These are phyloP conservation scores for Neolamprologus tretocephalus DNA, from an alignment of 2,113 vertebrate genomes.

Conservation along the genomic window DNA sequence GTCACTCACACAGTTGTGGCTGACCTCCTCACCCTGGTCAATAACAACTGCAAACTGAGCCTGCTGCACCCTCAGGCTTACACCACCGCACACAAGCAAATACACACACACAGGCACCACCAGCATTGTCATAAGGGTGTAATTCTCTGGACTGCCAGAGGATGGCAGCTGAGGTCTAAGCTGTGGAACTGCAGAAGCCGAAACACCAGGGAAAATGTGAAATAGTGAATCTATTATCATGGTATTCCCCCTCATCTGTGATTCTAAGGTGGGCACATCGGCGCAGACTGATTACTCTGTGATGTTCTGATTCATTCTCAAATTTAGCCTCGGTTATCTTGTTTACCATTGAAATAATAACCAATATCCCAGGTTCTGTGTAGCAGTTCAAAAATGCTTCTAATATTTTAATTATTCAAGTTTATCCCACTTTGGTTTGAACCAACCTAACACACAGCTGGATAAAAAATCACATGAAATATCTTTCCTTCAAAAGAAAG, in stretches of 20 bases:
- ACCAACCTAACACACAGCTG: neutral
- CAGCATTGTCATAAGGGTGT: neutral
- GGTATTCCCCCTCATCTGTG: neutral
- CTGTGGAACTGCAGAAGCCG: neutral
- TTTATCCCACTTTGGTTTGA: neutral
- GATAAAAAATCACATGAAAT: neutral
- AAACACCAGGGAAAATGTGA: neutral
- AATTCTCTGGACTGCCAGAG: conserved; percentile 40
- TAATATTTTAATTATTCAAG: neutral
- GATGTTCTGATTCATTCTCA: neutral
- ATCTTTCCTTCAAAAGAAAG: neutral
- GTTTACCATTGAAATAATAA: neutral
- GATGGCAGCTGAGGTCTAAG: conserved; percentile 56
- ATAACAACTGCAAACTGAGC: conserved; percentile 28
- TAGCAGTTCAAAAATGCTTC: neutral
- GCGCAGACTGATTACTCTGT: neutral
- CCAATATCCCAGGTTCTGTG: neutral
- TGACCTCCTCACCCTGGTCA: conserved; percentile 40
- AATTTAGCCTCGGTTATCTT: neutral
- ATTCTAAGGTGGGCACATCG: neutral
- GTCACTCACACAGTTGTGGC: neutral
- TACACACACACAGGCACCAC: neutral
- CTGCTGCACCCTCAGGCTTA: neutral
- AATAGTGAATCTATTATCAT: neutral
- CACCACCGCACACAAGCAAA: neutral